phyloP scores from a whole-genome alignment of 2,888 invertebrate species.

The Phyllotreta striolata region DNA sequence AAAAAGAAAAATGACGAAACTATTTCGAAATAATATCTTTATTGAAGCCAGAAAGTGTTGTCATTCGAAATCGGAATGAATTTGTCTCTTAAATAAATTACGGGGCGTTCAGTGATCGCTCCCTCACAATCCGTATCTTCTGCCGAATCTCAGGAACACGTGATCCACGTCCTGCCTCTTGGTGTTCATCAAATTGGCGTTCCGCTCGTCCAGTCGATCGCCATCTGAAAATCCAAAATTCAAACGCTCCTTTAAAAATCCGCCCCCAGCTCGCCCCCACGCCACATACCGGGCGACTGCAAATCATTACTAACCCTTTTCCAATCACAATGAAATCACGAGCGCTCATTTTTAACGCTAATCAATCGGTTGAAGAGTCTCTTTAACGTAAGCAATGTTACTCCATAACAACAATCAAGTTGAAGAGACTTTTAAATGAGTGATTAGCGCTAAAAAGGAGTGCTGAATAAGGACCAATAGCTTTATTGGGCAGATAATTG shows the following conservation, averaged over 20 bases:
- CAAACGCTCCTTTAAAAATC: neutral
- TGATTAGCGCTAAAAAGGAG: too few relatives aligned
- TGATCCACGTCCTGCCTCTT: conserved; percentile 89
- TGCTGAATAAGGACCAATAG: too few relatives aligned
- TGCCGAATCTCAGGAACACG: conserved; percentile 88
- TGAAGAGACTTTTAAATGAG: too few relatives aligned
- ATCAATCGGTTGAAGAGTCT: too few relatives aligned
- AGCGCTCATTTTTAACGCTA: too few relatives aligned
- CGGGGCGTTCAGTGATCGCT: neutral
- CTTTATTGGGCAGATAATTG: too few relatives aligned
- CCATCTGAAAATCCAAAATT: conserved; percentile 38
- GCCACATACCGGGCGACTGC: too few relatives aligned
- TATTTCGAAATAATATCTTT: conserved; percentile 18
- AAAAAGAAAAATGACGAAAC: conserved; percentile 11
- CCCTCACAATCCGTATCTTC: conserved; percentile 61
- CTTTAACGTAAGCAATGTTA: too few relatives aligned
- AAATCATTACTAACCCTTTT: too few relatives aligned
- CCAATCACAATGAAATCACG: too few relatives aligned
- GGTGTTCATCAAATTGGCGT: conserved; percentile 44
- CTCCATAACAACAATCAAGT: too few relatives aligned
- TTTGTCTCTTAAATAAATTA: conserved; percentile 1
- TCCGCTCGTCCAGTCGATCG: conserved; percentile 45
- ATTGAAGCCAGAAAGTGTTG: conserved; percentile 17
- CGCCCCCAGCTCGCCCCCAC: neutral
- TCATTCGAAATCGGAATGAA: conserved; percentile 19